Evolutionary conservation across 2,888 invertebrate genomes (phyloP), one percentile per base, ranked within the genome.

Genomic region (Dendrolimus houi): DNA sequence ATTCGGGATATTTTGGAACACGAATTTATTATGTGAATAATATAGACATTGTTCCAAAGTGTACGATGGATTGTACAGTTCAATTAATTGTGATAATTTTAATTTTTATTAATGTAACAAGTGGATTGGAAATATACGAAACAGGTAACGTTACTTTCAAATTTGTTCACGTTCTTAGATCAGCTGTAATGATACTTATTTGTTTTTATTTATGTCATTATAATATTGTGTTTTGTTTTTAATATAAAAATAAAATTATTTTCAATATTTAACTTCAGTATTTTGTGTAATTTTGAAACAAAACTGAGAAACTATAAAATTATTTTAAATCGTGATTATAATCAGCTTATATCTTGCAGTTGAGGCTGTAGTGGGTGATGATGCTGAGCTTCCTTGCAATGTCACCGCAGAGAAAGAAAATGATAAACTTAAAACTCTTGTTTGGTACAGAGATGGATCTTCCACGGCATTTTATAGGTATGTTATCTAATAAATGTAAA

Each of bases 401-500:
- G 75, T 84, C 29, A 82, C 83, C 1, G 74, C 86, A 0, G 81
- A 84, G 58, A 75, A 70, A 47, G 75, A 72, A 55, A 76, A 77
- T 53, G 88, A 86, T 67, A 81, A 76, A 56, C 75, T 88, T 42
- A 84, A 74, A 54, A 78, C 86, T 56, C 70, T 89, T 56, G 86
- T 84, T 17, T 90, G 89, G 89, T 89, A 89, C 69, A 79, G 69
- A 63, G 77, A 84, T 58, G 81, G 77, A 47, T 81, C 84, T 1
- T 66, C 81, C 8, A 77, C 79, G 6, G 87, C 90, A 52, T 86
- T 90, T 65, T 88, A 85, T 75, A 89, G 90, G 90, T 90, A 74
- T 70, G 65, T 65, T n/a, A 54, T 52, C 52, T 52, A 56, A 56
- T 52, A 47, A 55, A 52, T 29, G 29, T 29, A 29, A 29, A 29